A percentile compares a stretch with the other conserved stretches of the same genome.
Evolutionary conservation across 1,140 invertebrate genomes (phyloP).

Genomic region (Pollicipes pollicipes): DNA sequence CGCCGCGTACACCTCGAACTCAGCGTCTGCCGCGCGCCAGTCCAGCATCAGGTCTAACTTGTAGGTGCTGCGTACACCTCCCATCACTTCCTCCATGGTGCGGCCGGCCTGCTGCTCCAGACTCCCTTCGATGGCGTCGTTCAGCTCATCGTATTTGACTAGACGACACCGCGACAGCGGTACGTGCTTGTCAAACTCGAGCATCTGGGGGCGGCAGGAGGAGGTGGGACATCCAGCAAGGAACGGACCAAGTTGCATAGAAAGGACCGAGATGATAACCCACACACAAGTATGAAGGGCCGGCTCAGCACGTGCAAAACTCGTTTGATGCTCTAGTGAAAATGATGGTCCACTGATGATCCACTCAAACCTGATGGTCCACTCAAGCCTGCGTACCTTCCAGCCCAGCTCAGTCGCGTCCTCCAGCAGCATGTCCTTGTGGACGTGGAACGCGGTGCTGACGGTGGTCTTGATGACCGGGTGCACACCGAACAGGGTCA

Average conservation of each 20-base stretch:
- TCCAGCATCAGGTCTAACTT: slow-evolving; percentile 48
- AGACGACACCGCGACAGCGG: slow-evolving; percentile 47
- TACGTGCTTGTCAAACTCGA: slow-evolving; percentile 39
- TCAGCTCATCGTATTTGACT: slow-evolving; percentile 47
- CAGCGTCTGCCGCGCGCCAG: slow-evolving; percentile 39
- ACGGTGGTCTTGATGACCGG: slow-evolving; percentile 34
- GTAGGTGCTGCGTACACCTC: slow-evolving; percentile 28
- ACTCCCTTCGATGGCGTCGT: slow-evolving; percentile 48
- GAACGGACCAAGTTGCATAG: too few relatives aligned
- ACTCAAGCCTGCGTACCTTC: slow-evolving; percentile 32
- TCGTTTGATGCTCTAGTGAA: too few relatives aligned
- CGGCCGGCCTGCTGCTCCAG: slow-evolving; percentile 42
- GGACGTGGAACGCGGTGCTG: slow-evolving; percentile 35
- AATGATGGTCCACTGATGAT: too few relatives aligned
- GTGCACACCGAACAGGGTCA: slow-evolving; percentile 44
- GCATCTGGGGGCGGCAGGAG: slow-evolving; percentile 26
- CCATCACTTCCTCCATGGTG: slow-evolving; percentile 33
- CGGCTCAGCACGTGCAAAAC: too few relatives aligned
- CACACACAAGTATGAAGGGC: too few relatives aligned
- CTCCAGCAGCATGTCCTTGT: slow-evolving; percentile 37
- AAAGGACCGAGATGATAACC: too few relatives aligned
- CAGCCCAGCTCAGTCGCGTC: slow-evolving; percentile 39
- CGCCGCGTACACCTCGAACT: slow-evolving; percentile 43
- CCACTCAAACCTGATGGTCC: too few relatives aligned
- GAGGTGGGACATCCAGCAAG: too few relatives aligned